Conservation (phyloP, 2,888 invertebrate species). For the Liposcelis brunnea region DNA sequence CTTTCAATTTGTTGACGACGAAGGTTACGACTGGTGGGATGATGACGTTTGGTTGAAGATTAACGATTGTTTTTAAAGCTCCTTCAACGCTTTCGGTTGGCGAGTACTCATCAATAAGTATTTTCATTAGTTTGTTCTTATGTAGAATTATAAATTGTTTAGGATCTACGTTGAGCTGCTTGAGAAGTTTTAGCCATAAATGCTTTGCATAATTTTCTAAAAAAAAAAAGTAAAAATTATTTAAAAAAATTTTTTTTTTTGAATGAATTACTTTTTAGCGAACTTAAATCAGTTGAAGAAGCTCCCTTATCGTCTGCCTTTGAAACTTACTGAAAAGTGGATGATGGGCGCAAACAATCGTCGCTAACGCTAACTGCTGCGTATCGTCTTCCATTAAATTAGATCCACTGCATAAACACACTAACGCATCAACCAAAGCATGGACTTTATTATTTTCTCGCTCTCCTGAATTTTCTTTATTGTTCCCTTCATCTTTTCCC, state of each 20-base stretch:
- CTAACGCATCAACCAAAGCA: slow-evolving; percentile 27
- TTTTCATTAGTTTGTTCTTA: slow-evolving; percentile 37
- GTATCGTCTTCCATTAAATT: slow-evolving; percentile 32
- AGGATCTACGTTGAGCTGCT: slow-evolving; percentile 38
- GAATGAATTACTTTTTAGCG: too few relatives aligned
- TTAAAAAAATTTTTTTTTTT: too few relatives aligned
- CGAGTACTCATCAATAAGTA: slow-evolving; percentile 38
- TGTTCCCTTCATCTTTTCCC: slow-evolving; percentile 26
- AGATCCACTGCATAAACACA: slow-evolving; percentile 26
- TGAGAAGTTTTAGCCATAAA: slow-evolving; percentile 51
- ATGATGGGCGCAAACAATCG: slow-evolving; percentile 58
- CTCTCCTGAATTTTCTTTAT: slow-evolving; percentile 23
- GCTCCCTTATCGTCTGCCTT: too few relatives aligned
- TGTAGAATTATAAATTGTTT: slow-evolving; percentile 40
- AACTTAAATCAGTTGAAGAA: too few relatives aligned
- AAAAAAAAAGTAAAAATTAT: slow-evolving; percentile 15
- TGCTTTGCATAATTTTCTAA: slow-evolving; percentile 33
- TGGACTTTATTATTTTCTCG: slow-evolving; percentile 27
- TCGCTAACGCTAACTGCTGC: slow-evolving; percentile 42
- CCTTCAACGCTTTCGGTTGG: slow-evolving; percentile 39
- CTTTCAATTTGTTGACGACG: slow-evolving; percentile 41
- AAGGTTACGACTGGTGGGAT: slow-evolving; percentile 44
- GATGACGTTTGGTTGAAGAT: slow-evolving; percentile 43
- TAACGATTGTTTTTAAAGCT: slow-evolving; percentile 51
- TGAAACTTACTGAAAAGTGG: slow-evolving; percentile 37